Base-by-base conservation (phyloP, 2,888 invertebrate genomes). In the Eristalis arbustorum region DNA sequence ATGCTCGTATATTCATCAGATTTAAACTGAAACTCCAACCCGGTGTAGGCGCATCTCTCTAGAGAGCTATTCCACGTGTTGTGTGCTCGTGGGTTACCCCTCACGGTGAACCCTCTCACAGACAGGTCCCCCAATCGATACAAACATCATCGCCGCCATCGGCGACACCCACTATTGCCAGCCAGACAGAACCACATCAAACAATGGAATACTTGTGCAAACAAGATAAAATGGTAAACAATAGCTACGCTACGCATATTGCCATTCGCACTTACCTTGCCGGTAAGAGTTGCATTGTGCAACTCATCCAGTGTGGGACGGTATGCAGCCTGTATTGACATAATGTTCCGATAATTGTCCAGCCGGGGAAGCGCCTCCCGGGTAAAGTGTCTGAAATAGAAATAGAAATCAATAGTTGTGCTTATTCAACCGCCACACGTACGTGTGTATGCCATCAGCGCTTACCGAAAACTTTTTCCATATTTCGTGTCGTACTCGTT, bases 301-400 rank as follows among this genome's bases (percentile, higher is more conserved):
- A 98, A 94, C 92, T 98, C 98, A 91, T 98, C 98, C 84, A 98
- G 93, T 4, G 98, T 97, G 18, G 98, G 98, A 89, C 98, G 94
- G 89, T 96, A 96, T 11, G 96, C 97, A 3, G 97, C 97, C 92
- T 97, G 97, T 62, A 98, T 95, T 22, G 97, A 97, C 94, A 97
- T 94, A 89, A 97, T 96, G 90, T 98, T 97, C 88, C 98, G 95
- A 93, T 98, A 98, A 93, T 98, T 97, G 92, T 98, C 98, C 92
- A 98, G 93, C 72, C 97, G 94, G 2, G 98, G 98, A 83, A 98
- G 92, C 8, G 97, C 98, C 93, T 98, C 98, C 78, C 97, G 93
- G 25, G 98, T 98, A 91, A 97, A 96, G 91, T 97, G 96, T 88
- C 96, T 96, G 91, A 0, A 84, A 84, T 6, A 5, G 31, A 31